These are phyloP conservation scores for Umimayanthus kanabou DNA, from an alignment of 92 coral and sea anemone species.

Conservation along the genomic window DNA sequence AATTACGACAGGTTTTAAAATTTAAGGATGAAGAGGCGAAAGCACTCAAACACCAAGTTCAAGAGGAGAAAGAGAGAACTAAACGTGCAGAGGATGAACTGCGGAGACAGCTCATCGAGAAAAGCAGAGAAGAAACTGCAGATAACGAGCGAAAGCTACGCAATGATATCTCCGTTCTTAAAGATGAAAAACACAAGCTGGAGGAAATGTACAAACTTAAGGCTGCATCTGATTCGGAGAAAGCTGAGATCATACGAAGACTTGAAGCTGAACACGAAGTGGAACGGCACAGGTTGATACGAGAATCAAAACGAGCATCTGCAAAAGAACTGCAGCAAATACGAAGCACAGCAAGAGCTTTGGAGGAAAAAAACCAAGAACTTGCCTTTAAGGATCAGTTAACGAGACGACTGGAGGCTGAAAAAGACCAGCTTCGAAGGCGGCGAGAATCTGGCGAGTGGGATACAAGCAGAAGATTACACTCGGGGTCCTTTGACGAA, in stretches of 20 bases:
- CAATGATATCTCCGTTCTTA: constrained; percentile 68
- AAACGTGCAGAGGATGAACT: constrained; percentile 85
- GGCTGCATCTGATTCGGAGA: constrained; percentile 86
- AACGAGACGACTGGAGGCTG: constrained; percentile 85
- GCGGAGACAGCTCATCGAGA: constrained; percentile 70
- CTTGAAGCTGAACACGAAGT: constrained; percentile 87
- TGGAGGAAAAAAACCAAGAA: constrained; percentile 87
- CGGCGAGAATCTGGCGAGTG: constrained; percentile 59
- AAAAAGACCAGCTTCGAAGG: constrained; percentile 74
- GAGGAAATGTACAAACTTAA: constrained; percentile 84
- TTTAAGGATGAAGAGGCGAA: constrained; percentile 95
- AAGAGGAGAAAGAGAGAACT: constrained; percentile 79
- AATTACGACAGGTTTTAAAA: constrained; percentile 83
- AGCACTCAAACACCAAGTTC: constrained; percentile 81
- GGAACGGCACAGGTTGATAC: constrained; percentile 76
- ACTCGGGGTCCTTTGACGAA: constrained; percentile 24
- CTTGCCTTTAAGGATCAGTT: constrained; percentile 89
- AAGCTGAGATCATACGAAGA: constrained; percentile 90
- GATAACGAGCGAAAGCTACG: constrained; percentile 78
- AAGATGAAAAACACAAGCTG: constrained; percentile 79
- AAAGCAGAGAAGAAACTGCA: constrained; percentile 55
- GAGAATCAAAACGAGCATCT: constrained; percentile 88
- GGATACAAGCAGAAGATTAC: constrained; percentile 48
- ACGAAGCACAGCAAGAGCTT: constrained; percentile 78
- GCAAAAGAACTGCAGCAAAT: constrained; percentile 90